phyloP scores from a whole-genome alignment of 2,888 invertebrate genomes.

The Vannuccia rotundouncinata region DNA sequence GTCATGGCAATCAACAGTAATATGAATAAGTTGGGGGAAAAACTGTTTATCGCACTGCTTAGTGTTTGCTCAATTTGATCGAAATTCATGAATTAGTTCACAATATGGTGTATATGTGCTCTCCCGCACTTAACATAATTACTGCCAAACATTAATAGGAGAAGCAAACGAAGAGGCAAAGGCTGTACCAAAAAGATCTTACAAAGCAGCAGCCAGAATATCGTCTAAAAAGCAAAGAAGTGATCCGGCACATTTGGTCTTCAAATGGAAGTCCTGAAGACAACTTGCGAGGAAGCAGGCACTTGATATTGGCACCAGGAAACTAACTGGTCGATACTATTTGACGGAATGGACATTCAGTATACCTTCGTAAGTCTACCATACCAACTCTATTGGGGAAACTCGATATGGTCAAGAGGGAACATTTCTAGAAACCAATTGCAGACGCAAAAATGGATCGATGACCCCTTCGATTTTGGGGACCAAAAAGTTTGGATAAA shows the following conservation, averaged over 20 bases:
- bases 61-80: no score
- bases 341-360: not conserved
- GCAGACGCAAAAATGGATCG: not conserved
- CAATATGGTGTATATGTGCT: no score
- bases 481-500: not conserved
- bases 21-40: no score
- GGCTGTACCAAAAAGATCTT: not conserved
- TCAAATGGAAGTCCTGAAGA: not conserved
- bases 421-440: not conserved
- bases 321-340: not conserved
- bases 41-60: no score
- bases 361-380: not conserved
- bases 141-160: no score
- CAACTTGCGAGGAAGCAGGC: not conserved
- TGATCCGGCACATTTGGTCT: not conserved
- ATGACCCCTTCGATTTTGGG: not conserved
- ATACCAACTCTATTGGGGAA: not conserved
- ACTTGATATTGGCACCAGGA: no score
- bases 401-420: not conserved
- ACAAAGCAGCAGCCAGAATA: slow-evolving; percentile 3
- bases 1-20: no score
- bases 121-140: no score
- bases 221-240: slow-evolving; percentile 13
- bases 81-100: no score
- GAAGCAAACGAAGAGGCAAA: no score